These are phyloP conservation scores for Siderastrea siderea DNA, from an alignment of 92 coral and sea anemone species.

Conservation along the genomic window DNA sequence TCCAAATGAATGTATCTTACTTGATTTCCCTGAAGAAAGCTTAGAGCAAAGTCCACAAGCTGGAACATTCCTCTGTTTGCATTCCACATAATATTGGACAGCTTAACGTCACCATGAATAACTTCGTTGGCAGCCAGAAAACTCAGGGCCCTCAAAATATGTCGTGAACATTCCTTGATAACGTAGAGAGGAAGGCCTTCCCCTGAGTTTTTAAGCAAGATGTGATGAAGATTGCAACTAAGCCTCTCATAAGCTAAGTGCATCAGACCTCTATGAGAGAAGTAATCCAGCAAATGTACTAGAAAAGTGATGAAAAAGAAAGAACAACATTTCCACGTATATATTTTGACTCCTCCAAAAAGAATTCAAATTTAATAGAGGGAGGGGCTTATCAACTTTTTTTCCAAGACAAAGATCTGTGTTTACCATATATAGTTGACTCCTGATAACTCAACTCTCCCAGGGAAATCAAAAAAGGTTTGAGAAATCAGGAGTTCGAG, in stretches of 20 bases:
- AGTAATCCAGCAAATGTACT: conserved; percentile 77
- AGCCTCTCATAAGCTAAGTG: conserved; percentile 75
- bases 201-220: conserved; percentile 68
- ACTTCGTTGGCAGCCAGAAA: conserved; percentile 64
- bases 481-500: too few species aligned
- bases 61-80: conserved; percentile 76
- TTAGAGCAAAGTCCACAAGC: conserved; percentile 91
- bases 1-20: conserved; percentile 7
- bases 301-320: conserved; percentile 2
- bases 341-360: too few species aligned
- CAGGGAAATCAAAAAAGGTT: too few species aligned
- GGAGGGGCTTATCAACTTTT: too few species aligned
- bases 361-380: too few species aligned
- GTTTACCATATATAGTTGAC: too few species aligned
- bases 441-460: too few species aligned
- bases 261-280: conserved; percentile 60
- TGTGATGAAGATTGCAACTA: conserved; percentile 69
- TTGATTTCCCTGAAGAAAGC: conserved; percentile 77
- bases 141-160: conserved; percentile 71
- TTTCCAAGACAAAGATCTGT: too few species aligned
- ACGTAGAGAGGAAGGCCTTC: conserved; percentile 81
- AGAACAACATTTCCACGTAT: neutral
- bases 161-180: conserved; percentile 74
- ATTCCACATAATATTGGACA: conserved; percentile 93
- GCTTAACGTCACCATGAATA: conserved; percentile 92